Percentiles rank a stretch among this genome's conserved stretches.
phyloP scores from a whole-genome alignment of 2,797 vertebrate species.

The Takifugu ocellatus region DNA sequence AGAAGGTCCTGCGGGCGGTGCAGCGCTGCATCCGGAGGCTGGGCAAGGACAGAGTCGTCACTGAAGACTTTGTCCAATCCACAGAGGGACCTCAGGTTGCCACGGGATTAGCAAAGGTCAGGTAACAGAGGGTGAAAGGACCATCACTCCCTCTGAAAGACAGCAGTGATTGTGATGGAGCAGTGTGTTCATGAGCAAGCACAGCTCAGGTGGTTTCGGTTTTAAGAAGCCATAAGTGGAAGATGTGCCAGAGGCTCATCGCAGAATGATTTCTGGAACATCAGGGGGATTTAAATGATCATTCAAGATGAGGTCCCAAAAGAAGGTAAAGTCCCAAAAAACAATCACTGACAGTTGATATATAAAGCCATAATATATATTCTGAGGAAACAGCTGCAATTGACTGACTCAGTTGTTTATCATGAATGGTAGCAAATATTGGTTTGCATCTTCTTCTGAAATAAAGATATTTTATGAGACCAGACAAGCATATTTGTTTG shows the following conservation, averaged over 20 bases:
- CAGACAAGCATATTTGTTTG: conserved; percentile 4
- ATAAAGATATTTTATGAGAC: conserved; percentile 44
- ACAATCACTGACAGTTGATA: conserved; percentile 2
- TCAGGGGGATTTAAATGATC: not conserved
- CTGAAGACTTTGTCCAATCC: conserved; percentile 60
- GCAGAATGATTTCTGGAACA: not conserved
- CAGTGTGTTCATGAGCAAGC: conserved; percentile 4
- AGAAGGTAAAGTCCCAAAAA: too few species aligned
- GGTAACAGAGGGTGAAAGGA: conserved; percentile 46
- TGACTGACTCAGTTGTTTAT: conserved; percentile 51
- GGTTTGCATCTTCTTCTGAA: conserved; percentile 19
- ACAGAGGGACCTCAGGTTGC: conserved; percentile 14
- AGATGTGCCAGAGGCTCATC: conserved; percentile 13
- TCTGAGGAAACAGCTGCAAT: conserved; percentile 11
- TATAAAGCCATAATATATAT: not conserved
- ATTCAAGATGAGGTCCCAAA: too few species aligned
- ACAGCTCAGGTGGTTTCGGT: conserved; percentile 24
- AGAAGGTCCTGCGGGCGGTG: conserved; percentile 76
- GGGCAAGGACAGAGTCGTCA: conserved; percentile 80
- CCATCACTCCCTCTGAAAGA: not conserved
- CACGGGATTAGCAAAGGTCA: conserved; percentile 28
- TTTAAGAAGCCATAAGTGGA: conserved; percentile 36
- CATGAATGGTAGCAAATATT: conserved; percentile 6
- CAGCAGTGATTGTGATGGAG: conserved; percentile 17
- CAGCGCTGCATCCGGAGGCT: conserved; percentile 74